Evolutionary conservation across 1,140 invertebrate genomes (phyloP), one percentile per base, ranked within the genome.

Genomic region (Latrodectus geometricus): DNA sequence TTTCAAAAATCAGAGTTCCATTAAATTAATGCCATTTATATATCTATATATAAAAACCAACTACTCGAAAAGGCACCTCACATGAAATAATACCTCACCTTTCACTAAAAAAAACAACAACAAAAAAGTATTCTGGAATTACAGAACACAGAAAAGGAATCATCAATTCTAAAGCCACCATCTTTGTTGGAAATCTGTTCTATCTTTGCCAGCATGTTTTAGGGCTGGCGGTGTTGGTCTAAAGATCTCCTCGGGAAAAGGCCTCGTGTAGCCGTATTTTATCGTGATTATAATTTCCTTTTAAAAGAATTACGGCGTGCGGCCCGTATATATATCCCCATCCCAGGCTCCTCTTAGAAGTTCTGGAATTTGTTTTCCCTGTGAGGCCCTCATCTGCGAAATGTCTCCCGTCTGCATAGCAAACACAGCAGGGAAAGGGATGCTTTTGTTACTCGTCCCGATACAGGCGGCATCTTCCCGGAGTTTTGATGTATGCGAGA

Each of bases 331-430:
- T 35, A 35, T 35, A 81, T 81, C 79, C 52, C 20, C 35, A 61
- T 61, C 17, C 66, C n/a, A 21, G 8, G 20, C 20, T 17, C 20
- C 65, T 50, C 78, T 66, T 14, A 21, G 4, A 83, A 83, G 52
- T 74, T 83, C 80, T 83, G 80, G 80, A 75, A 83, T 83, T 83
- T 83, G 80, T 83, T 83, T 83, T 83, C 14, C 68, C 14, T n/a
- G 35, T 35, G 17, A 70, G 23, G 52, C 80, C 80, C 80, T 83
- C 80, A 83, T 83, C 80, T 83, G 80, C 35, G 50, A 4, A 49
- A 74, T 83, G 80, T 83, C 80, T 83, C 74, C 20, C 56, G 68
- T 56, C 68, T 73, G 50, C 52, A 82, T n/a, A 35, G 72, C 72
- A 83, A 83, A 83, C 80, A 83, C 11, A 54, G 61, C 49, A 70